Base-by-base conservation (phyloP, 2,113 vertebrate species). In the Takifugu flavidus region DNA sequence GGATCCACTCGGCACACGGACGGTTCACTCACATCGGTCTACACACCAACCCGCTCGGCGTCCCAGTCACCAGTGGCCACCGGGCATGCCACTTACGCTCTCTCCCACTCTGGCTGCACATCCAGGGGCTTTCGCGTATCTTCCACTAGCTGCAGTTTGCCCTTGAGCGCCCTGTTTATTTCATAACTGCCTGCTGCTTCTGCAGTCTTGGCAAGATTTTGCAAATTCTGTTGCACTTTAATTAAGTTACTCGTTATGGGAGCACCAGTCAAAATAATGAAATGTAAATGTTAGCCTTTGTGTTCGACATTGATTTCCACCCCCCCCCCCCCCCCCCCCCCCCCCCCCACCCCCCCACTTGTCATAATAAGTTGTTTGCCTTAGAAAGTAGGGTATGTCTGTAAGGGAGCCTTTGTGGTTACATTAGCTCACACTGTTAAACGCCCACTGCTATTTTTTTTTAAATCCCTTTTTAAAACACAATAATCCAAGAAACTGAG, bases 231-330 rank as follows among this genome's bases (percentile, higher is more conserved):
- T 65, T 74, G 68, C 62, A 50, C 54, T 69, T 66, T 47, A 70
- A 74, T 82, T 73, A 81, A 49, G 44, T 57, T 64, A 46, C 67
- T 59, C 14, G 29, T 65, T 76, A 63, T 27, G 47, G 75, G 52
- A 58, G 45, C 4, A 55, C 65, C 69, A 69, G 62, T 76, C 67
- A 76, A 62, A 63, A 72, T 70, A 76, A 86, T 82, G 54, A 80
- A 77, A 82, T 70, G 51, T 73, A 70, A 84, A 80, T 63, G 67
- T 62, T 70, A 62, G 57, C 65, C 56, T 75, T 49, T 69, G 44
- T 65, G 58, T 26, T 42, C 25, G 8, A 54, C 6, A n/a, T 43
- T 59, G 49, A 62, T 75, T 72, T 62, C 70, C 53, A 64, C 53
- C 59, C 53, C 49, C 28, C 60, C 45, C 39, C 53, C n/a, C n/a